Conservation (phyloP, 2,888 invertebrate species). For the Geophilus truncorum region DNA sequence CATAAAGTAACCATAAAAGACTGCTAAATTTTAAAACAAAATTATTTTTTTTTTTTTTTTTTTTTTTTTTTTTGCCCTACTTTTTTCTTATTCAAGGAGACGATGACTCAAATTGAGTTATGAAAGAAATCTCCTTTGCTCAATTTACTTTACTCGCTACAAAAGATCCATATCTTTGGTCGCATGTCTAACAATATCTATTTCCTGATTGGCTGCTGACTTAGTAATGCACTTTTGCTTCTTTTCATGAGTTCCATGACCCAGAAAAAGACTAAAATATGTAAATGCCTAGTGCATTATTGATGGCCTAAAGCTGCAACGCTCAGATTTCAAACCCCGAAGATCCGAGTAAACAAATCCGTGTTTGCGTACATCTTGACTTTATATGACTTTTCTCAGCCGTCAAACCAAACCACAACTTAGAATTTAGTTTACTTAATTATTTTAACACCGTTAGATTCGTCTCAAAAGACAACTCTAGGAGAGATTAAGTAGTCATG, state of each 20-base stretch:
- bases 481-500: too few species aligned
- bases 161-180: neutral
- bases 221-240: neutral
- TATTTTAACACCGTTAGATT: too few species aligned
- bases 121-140: constrained; percentile 2
- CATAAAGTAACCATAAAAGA: neutral
- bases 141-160: constrained; percentile 13
- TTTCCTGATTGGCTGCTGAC: constrained; percentile 7
- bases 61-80: neutral
- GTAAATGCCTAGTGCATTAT: neutral
- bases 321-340: too few species aligned
- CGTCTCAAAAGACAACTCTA: too few species aligned
- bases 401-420: too few species aligned
- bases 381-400: too few species aligned
- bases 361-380: too few species aligned
- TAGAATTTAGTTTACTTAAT: too few species aligned
- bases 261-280: neutral
- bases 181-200: constrained; percentile 1
- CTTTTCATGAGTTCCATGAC: neutral
- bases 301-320: neutral
- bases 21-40: neutral
- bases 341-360: too few species aligned
- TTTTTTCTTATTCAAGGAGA: neutral
- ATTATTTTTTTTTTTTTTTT: too few species aligned
- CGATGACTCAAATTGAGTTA: constrained; percentile 7